These are phyloP conservation scores for Eupithecia centaureata DNA, from an alignment of 2,888 invertebrate species.

Conservation along the genomic window DNA sequence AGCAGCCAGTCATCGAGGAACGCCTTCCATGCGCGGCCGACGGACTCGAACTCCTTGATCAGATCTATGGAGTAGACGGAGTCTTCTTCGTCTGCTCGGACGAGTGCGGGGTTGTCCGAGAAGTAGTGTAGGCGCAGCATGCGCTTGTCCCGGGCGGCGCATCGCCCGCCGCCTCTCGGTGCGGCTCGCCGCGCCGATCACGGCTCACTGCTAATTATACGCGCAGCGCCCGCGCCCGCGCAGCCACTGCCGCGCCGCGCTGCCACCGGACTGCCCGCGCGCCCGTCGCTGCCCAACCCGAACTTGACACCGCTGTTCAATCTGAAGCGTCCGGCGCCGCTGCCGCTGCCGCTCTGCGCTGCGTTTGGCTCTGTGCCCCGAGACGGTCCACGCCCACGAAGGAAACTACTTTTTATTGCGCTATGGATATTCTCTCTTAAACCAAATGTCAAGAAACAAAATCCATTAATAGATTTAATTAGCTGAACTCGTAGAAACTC, in stretches of 20 bases:
- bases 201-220: conserved; percentile 82
- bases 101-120: conserved; percentile 90
- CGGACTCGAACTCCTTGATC: conserved; percentile 93
- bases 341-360: conserved; percentile 47
- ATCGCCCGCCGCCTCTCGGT: conserved; percentile 75
- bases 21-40: conserved; percentile 90
- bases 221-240: conserved; percentile 55
- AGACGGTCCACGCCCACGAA: conserved; percentile 48
- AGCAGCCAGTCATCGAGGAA: conserved; percentile 88
- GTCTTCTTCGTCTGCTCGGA: conserved; percentile 84
- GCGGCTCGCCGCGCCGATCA: conserved; percentile 81
- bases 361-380: conserved; percentile 47
- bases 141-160: conserved; percentile 79
- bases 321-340: conserved; percentile 52
- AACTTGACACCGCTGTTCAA: conserved; percentile 57
- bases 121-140: conserved; percentile 94
- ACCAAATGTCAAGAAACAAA: background rate
- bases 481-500: background rate
- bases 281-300: conserved; percentile 50
- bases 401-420: conserved; percentile 14
- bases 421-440: background rate
- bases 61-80: conserved; percentile 91
- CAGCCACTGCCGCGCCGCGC: conserved; percentile 47
- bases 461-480: background rate
- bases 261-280: conserved; percentile 28